Base-by-base conservation (phyloP, 1,140 invertebrate genomes). In the Coptotermes formosanus region DNA sequence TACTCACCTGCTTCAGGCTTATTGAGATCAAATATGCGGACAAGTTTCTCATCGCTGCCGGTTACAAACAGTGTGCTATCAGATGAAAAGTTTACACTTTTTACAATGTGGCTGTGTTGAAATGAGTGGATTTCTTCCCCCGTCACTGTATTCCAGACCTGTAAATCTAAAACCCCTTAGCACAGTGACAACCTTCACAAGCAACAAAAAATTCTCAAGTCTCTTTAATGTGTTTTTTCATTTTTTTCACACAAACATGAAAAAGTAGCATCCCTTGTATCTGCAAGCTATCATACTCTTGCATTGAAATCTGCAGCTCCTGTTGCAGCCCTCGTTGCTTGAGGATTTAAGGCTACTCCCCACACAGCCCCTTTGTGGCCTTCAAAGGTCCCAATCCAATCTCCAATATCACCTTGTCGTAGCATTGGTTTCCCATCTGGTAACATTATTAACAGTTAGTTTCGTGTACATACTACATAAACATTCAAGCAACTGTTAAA, bases 381-480 rank as follows among this genome's bases (percentile, higher is more conserved):
- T 92, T 98, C 97, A 91, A 99, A 99, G 69, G 98, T 99, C 87
- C 98, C 98, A 89, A 99, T 98, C 98, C 98, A 99, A 92, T 99
- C 98, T 81, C 98, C 98, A 83, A 98, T 99, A 89, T 99, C 98
- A 85, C 98, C 98, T 92, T 99, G 97, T 83, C 98, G 94, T 86
- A 99, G 92, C 98, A 99, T 99, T 48, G 98, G 98, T 90, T 98
- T 98, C 85, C 98, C 98, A 98, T 99, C 98, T 99, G 89, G 86
- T 92, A 90, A 88, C 86, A 86, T 87, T 75, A 83, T 84, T 87
- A 82, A 38, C 59, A 14, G 64, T 75, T 75, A 64, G 55, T 6
- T 59, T 59, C 21, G 6, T 59, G 8, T 14, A 59, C 1, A 59
- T 8, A 75, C 9, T n/a, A 30, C 2, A n/a, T 21, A 19, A 55